Evolutionary conservation across 1,140 invertebrate genomes (phyloP).

Genomic region (Gryon sp.): DNA sequence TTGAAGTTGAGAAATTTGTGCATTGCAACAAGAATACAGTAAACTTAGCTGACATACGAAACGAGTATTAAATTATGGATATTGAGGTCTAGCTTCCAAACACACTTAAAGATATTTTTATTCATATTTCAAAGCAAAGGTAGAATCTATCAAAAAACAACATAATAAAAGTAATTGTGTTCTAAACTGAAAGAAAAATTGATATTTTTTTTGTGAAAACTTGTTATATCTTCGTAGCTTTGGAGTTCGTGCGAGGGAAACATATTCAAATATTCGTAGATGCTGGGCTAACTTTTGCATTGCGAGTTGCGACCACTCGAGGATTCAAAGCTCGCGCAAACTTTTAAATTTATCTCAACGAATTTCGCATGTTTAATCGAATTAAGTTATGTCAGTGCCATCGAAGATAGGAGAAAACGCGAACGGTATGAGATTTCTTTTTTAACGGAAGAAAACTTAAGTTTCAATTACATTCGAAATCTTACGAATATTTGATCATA

Average conservation of each 20-base stretch:
- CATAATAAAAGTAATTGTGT: too few species aligned
- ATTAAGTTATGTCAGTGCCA: slow-evolving; percentile 60
- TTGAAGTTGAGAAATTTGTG: neutral
- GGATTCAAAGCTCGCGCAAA: slow-evolving; percentile 40
- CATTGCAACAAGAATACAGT: too few species aligned
- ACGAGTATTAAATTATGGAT: slow-evolving; percentile 35
- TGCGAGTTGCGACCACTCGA: neutral
- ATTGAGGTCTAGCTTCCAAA: too few species aligned
- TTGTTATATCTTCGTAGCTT: too few species aligned
- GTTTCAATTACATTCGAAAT: slow-evolving; percentile 48
- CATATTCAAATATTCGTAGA: slow-evolving; percentile 28
- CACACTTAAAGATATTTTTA: too few species aligned
- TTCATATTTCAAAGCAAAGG: too few species aligned
- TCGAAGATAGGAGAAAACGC: slow-evolving; percentile 2
- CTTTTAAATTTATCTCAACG: slow-evolving; percentile 66
- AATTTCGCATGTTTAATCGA: slow-evolving; percentile 68
- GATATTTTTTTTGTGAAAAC: too few species aligned
- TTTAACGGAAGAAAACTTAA: slow-evolving; percentile 24
- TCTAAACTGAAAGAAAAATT: too few species aligned
- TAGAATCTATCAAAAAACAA: too few species aligned
- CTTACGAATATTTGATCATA: slow-evolving; percentile 16
- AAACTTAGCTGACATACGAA: slow-evolving; percentile 31
- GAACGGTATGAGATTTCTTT: slow-evolving; percentile 12
- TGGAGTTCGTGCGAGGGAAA: slow-evolving; percentile 12
- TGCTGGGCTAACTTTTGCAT: slow-evolving; percentile 8